phyloP scores from a whole-genome alignment of 2,797 vertebrate genomes.

The Eospalax fontanierii region DNA sequence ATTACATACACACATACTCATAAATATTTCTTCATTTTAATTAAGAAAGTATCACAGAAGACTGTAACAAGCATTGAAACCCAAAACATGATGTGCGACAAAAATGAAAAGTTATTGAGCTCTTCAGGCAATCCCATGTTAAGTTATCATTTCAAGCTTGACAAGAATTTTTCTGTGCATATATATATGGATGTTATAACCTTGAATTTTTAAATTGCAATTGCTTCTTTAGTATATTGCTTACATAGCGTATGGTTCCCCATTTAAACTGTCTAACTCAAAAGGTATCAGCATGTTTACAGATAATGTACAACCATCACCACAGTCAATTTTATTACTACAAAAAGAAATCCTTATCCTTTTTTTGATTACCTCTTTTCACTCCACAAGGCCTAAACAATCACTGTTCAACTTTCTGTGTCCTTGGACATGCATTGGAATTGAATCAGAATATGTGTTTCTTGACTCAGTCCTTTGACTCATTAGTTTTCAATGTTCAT shows the following conservation, averaged over 20 bases:
- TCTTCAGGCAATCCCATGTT: neutral
- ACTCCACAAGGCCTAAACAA: neutral
- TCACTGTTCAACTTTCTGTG: neutral
- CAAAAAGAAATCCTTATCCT: neutral
- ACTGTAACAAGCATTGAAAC: neutral
- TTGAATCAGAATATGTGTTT: neutral
- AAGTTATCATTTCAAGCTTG: neutral
- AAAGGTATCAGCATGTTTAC: neutral
- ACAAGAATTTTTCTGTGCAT: neutral
- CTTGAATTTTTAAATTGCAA: neutral
- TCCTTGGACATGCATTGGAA: neutral
- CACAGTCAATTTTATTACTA: neutral
- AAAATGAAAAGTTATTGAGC: neutral
- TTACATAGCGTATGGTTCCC: fast-evolving
- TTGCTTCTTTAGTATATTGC: neutral
- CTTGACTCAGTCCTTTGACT: neutral
- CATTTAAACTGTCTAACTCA: neutral
- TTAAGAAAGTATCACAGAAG: neutral
- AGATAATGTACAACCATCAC: neutral
- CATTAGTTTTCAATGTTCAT: neutral
- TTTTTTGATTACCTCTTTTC: neutral
- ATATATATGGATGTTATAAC: neutral
- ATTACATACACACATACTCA: neutral
- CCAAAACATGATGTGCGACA: fast-evolving
- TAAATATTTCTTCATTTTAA: neutral